Evolutionary conservation across 2,888 invertebrate species (phyloP).

Genomic region (Drosophila monieri): DNA sequence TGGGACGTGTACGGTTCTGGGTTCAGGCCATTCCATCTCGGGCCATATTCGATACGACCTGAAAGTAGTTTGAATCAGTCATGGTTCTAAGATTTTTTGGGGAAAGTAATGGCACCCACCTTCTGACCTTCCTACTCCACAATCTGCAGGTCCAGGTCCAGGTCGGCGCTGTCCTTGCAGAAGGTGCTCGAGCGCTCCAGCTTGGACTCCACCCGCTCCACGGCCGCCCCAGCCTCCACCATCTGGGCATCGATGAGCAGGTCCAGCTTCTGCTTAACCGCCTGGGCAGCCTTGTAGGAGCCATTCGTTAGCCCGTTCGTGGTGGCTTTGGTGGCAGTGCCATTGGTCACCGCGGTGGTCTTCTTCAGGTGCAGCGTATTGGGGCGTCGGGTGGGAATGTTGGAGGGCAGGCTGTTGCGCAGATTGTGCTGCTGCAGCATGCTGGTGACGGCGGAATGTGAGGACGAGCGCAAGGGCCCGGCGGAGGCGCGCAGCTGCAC

Average conservation of each 20-base stretch:
- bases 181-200: constrained; percentile 84
- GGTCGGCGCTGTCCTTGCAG: constrained; percentile 83
- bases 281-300: constrained; percentile 73
- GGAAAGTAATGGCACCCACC: background rate
- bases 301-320: constrained; percentile 69
- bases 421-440: constrained; percentile 73
- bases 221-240: constrained; percentile 43
- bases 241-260: constrained; percentile 75
- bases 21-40: constrained; percentile 5
- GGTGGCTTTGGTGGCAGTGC: constrained; percentile 31
- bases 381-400: constrained; percentile 82
- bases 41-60: constrained; percentile 69
- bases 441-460: constrained; percentile 77
- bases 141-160: constrained; percentile 82
- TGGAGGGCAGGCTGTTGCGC: constrained; percentile 81
- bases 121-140: constrained; percentile 74
- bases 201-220: constrained; percentile 72
- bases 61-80: background rate
- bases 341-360: constrained; percentile 57
- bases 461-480: constrained; percentile 75
- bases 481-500: constrained; percentile 57
- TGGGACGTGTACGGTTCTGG: constrained; percentile 72
- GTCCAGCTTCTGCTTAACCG: constrained; percentile 81
- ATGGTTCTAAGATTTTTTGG: background rate
- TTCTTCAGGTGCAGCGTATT: constrained; percentile 81